These are phyloP conservation scores for Datnioides undecimradiatus DNA, from an alignment of 2,113 vertebrate species.

Conservation along the genomic window DNA sequence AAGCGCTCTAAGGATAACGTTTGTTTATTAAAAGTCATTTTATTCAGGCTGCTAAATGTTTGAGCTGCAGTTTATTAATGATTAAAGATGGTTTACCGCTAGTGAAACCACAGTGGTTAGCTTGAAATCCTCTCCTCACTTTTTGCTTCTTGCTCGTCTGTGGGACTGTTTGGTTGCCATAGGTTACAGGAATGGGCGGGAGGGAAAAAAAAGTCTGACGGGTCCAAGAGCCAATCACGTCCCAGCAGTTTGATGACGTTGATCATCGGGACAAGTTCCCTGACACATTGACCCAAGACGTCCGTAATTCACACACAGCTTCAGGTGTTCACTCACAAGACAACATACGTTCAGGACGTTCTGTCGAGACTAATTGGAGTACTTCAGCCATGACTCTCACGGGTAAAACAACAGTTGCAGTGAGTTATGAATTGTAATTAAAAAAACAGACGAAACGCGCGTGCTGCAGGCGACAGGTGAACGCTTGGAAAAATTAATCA, in stretches of 20 bases:
- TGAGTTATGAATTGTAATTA: neutral
- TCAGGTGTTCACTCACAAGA: neutral
- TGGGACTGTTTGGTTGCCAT: conserved; percentile 66
- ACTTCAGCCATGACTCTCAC: neutral
- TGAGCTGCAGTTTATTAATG: neutral
- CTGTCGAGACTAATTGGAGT: neutral
- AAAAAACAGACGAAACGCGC: neutral
- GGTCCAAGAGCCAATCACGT: conserved; percentile 47
- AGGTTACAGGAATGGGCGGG: conserved; percentile 63
- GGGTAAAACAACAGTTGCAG: neutral
- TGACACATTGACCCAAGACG: too few species aligned
- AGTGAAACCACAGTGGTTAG: neutral
- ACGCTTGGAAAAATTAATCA: conserved; percentile 10
- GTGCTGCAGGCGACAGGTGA: conserved; percentile 4
- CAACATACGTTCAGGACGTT: neutral
- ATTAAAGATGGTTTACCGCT: conserved; percentile 39
- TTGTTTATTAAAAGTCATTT: neutral
- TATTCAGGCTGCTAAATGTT: neutral
- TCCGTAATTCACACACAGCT: too few species aligned
- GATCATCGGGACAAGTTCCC: neutral
- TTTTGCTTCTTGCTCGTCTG: neutral
- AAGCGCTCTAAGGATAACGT: too few species aligned
- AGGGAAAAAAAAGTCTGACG: conserved; percentile 41
- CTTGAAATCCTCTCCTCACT: neutral
- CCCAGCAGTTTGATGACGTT: neutral